Conservation (phyloP, 2,113 vertebrate species). For the Xyrauchen texanus region DNA sequence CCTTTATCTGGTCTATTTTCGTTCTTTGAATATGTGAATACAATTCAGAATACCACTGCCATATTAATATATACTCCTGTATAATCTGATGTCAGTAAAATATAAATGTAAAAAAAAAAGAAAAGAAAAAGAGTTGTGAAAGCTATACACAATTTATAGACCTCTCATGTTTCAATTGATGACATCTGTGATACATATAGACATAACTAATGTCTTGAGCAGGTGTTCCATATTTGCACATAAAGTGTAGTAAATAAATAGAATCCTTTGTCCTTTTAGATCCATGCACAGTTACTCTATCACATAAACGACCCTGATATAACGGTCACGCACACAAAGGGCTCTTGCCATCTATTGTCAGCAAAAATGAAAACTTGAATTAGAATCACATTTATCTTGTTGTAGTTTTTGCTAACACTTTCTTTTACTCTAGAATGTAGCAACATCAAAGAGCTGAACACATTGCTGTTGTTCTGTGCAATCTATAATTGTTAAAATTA, state of each 20-base stretch:
- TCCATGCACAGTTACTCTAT: neutral
- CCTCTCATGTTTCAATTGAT: constrained; percentile 55
- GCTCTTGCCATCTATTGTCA: neutral
- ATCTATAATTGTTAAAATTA: no score
- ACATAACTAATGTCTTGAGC: constrained; percentile 49
- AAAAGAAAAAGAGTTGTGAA: constrained; percentile 52
- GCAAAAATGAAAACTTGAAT: neutral
- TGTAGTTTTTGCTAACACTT: neutral
- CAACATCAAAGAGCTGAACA: no score
- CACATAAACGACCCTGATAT: neutral
- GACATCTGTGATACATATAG: constrained; percentile 49
- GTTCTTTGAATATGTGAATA: neutral
- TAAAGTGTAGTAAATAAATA: constrained; percentile 43
- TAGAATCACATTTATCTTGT: neutral
- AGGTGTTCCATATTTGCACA: constrained; percentile 46
- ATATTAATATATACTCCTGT: neutral
- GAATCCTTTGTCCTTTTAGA: constrained; percentile 3
- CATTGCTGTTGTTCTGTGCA: no score
- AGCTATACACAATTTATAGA: constrained; percentile 56
- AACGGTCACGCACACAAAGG: neutral
- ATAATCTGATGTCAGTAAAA: constrained; percentile 12
- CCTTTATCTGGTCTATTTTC: neutral
- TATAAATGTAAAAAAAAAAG: constrained; percentile 18
- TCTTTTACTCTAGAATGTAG: neutral
- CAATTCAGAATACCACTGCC: neutral